Conservation (phyloP, 2,797 vertebrate genomes). For the Ctenopoma multispine region DNA sequence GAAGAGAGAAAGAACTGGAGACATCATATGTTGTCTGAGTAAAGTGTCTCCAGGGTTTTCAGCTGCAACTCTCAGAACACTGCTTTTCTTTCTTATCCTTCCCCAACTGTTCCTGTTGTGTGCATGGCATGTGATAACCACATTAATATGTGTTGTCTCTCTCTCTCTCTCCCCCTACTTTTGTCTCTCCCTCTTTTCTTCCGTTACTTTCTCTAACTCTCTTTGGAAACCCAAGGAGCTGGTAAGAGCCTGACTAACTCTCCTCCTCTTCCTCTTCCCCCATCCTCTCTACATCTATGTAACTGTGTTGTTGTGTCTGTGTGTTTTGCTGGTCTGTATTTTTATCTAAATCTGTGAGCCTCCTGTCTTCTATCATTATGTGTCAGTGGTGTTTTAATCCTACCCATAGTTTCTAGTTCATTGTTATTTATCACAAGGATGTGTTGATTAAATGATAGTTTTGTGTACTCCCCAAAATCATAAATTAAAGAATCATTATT, state of each 20-base stretch:
- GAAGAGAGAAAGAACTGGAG: slow-evolving; percentile 66
- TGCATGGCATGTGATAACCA: slow-evolving; percentile 91
- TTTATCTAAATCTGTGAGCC: slow-evolving; percentile 27
- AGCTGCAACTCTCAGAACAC: slow-evolving; percentile 71
- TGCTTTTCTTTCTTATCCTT: slow-evolving; percentile 79
- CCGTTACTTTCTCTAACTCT: slow-evolving; percentile 84
- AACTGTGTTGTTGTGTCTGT: slow-evolving; percentile 53
- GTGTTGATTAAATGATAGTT: slow-evolving; percentile 47
- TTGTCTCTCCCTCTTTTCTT: slow-evolving; percentile 81
- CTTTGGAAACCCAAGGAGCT: slow-evolving; percentile 98
- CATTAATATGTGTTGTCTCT: slow-evolving; percentile 86
- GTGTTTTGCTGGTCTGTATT: slow-evolving; percentile 40
- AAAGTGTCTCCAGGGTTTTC: slow-evolving; percentile 65
- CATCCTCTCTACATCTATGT: slow-evolving; percentile 43
- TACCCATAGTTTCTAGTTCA: slow-evolving; percentile 39
- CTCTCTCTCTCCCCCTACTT: slow-evolving; percentile 69
- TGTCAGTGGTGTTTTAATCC: slow-evolving; percentile 60
- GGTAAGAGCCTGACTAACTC: slow-evolving; percentile 91
- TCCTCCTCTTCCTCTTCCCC: slow-evolving; percentile 48
- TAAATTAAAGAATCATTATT: slow-evolving; percentile 61
- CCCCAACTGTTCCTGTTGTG: slow-evolving; percentile 74
- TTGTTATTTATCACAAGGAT: slow-evolving; percentile 49
- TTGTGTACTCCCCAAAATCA: slow-evolving; percentile 50
- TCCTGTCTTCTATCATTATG: slow-evolving; percentile 49
- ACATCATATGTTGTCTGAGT: slow-evolving; percentile 42